These are phyloP conservation scores for Platanista minor DNA, from an alignment of 2,113 vertebrate genomes.

Conservation along the genomic window DNA sequence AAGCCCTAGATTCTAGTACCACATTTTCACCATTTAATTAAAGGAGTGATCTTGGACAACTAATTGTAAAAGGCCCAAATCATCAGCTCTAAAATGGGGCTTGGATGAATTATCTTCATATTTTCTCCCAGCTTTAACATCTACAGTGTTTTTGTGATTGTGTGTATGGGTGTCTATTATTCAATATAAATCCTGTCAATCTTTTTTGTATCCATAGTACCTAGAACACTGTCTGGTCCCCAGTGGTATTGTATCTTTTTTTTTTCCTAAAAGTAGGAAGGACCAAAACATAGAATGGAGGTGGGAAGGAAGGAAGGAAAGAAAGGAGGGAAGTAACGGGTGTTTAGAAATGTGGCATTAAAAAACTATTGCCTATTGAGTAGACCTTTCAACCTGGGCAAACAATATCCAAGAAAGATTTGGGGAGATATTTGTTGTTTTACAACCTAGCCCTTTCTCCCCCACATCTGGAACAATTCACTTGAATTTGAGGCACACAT, in stretches of 20 bases:
- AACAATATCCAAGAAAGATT: background rate
- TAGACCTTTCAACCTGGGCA: background rate
- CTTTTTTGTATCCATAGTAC: background rate
- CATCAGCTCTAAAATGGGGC: background rate
- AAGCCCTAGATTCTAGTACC: background rate
- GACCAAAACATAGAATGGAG: background rate
- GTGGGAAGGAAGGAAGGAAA: background rate
- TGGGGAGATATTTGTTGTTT: background rate
- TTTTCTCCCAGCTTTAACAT: background rate
- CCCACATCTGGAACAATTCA: background rate
- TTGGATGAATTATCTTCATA: background rate
- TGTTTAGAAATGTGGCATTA: background rate
- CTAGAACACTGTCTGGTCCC: background rate
- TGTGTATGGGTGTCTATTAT: background rate
- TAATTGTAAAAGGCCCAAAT: background rate
- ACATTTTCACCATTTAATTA: background rate
- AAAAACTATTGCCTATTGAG: background rate
- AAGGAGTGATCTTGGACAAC: background rate
- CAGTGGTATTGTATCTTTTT: background rate
- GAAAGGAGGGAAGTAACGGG: background rate
- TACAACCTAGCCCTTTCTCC: background rate
- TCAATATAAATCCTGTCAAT: background rate
- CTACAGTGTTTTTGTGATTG: background rate
- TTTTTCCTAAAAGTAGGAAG: background rate
- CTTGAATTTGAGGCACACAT: background rate